Evolutionary conservation across 2,888 invertebrate genomes (phyloP).

Genomic region (Sepiola atlantica): DNA sequence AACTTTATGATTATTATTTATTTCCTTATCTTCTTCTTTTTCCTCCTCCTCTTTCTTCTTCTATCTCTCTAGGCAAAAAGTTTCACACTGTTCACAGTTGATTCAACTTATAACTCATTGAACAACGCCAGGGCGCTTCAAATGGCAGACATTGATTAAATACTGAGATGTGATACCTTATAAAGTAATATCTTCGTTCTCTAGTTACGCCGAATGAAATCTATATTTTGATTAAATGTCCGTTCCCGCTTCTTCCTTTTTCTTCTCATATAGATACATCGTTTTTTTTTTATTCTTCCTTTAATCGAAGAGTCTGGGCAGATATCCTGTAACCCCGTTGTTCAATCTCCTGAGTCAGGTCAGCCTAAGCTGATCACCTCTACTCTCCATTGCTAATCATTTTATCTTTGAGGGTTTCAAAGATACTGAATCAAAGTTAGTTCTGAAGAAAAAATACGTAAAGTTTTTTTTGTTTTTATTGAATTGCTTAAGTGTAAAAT

Average conservation of each 20-base stretch:
- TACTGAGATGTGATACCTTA: neutral
- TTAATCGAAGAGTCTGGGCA: neutral
- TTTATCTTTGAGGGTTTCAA: neutral
- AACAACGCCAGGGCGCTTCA: neutral
- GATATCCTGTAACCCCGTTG: neutral
- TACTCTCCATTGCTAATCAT: neutral
- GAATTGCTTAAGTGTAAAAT: too few species aligned
- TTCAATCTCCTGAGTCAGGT: neutral
- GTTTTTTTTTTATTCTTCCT: neutral
- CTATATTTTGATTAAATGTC: constrained; percentile 32
- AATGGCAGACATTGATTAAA: constrained; percentile 12
- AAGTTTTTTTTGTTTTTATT: neutral
- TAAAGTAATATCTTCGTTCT: neutral
- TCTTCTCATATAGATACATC: neutral
- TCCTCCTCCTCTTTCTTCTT: neutral
- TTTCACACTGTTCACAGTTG: neutral
- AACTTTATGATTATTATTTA: neutral
- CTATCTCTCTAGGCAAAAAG: neutral
- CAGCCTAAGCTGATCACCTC: neutral
- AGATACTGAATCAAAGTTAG: neutral
- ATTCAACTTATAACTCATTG: constrained; percentile 1
- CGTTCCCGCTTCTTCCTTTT: neutral
- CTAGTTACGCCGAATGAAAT: neutral
- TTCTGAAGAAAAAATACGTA: neutral
- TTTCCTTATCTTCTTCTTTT: neutral